phyloP scores from a whole-genome alignment of 2,797 vertebrate genomes.

The Perodicticus potto region DNA sequence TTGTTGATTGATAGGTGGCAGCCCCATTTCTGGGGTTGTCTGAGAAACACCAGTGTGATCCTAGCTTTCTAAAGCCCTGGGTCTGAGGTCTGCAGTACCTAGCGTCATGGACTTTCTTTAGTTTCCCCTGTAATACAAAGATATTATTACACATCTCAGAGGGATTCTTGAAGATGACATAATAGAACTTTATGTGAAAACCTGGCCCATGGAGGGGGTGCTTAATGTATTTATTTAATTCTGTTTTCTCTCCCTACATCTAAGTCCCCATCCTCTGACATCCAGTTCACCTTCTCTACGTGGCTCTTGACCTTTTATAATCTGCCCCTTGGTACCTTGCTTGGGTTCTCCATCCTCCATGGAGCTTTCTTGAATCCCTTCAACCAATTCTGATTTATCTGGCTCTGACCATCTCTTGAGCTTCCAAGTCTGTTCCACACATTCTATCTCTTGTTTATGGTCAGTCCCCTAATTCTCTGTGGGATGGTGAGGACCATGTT shows the following conservation, averaged over 20 bases:
- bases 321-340: not conserved
- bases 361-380: not conserved
- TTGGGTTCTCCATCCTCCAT: not conserved
- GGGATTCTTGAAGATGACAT: not conserved
- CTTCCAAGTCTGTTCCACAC: not conserved
- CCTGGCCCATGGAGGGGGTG: not conserved
- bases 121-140: not conserved
- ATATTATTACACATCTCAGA: not conserved
- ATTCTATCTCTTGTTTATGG: not conserved
- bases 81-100: not conserved
- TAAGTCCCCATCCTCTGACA: not conserved
- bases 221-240: not conserved
- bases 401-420: not conserved
- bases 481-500: not conserved
- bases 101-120: not conserved
- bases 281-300: not conserved
- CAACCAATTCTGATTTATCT: not conserved
- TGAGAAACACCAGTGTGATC: not conserved
- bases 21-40: not conserved
- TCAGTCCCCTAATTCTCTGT: not conserved
- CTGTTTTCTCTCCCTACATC: not conserved
- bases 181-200: not conserved
- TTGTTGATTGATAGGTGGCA: not conserved
- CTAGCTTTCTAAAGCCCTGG: not conserved
- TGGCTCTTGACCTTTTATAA: not conserved